phyloP scores from a whole-genome alignment of 2,113 vertebrate species.

The Notechis scutatus region DNA sequence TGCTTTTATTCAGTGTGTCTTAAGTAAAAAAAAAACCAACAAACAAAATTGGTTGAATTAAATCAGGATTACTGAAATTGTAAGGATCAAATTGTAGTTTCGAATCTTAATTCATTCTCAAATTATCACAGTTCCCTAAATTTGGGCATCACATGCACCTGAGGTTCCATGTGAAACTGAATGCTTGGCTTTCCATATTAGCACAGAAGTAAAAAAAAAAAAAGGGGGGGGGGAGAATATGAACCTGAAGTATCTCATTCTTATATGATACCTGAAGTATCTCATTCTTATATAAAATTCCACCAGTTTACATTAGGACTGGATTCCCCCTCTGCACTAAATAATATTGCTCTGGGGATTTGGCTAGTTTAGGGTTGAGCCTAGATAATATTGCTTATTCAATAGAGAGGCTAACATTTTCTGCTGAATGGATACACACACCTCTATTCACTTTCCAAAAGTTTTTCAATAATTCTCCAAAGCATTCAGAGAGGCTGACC shows the following conservation, averaged over 20 bases:
- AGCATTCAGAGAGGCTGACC: neutral
- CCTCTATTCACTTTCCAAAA: neutral
- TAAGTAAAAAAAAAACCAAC: neutral
- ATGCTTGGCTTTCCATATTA: neutral
- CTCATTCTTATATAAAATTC: neutral
- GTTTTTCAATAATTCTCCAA: neutral
- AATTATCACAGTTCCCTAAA: neutral
- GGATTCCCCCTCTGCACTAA: neutral
- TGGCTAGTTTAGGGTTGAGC: neutral
- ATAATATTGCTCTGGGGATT: neutral
- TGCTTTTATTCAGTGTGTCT: neutral
- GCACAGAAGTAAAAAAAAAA: neutral
- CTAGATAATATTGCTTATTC: neutral
- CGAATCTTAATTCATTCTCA: neutral
- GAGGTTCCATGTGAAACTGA: neutral
- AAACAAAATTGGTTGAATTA: neutral
- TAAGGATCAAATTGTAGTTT: neutral
- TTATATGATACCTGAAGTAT: too few species aligned
- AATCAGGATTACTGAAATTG: neutral
- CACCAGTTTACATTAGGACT: neutral
- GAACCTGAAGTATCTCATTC: too few species aligned
- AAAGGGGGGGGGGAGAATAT: neutral
- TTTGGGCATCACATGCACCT: neutral
- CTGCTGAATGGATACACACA: neutral
- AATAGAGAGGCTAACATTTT: neutral